phyloP scores from a whole-genome alignment of 2,797 vertebrate genomes.

The Diplodus sargus region DNA sequence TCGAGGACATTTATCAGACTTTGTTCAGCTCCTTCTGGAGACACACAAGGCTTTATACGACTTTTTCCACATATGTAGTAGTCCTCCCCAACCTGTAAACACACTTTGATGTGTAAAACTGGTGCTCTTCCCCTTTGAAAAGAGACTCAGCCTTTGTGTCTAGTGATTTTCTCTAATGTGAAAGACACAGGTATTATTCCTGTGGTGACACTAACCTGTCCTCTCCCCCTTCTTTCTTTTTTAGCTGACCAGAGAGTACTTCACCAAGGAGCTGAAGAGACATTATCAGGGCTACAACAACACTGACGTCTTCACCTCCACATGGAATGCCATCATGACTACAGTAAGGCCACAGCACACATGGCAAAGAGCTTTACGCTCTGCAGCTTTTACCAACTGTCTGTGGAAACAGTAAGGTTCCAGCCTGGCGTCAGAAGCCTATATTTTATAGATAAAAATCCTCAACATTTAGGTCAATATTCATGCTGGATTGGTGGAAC shows the following conservation, averaged over 20 bases:
- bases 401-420: slow-evolving; percentile 34
- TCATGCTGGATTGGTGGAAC: slow-evolving; percentile 66
- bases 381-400: slow-evolving; percentile 45
- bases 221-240: slow-evolving; percentile 8
- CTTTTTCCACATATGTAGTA: background rate
- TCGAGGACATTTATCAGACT: background rate
- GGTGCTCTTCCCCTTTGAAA: background rate
- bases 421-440: slow-evolving; percentile 31
- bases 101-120: slow-evolving; percentile 19
- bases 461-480: slow-evolving; percentile 75
- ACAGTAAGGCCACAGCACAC: slow-evolving; percentile 86
- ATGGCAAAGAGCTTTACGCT: slow-evolving; percentile 40
- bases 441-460: slow-evolving; percentile 71
- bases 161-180: slow-evolving; percentile 1
- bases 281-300: slow-evolving; percentile 93
- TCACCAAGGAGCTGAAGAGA: slow-evolving; percentile 94
- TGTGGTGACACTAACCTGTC: slow-evolving; percentile 24
- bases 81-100: background rate
- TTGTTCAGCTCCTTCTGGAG: background rate
- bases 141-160: background rate
- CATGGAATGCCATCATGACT: slow-evolving; percentile 97
- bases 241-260: slow-evolving; percentile 94
- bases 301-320: slow-evolving; percentile 92
- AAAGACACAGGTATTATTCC: background rate
- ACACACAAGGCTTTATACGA: background rate